A percentile compares a stretch with the other conserved stretches of the same genome.
Conservation (phyloP, 2,113 vertebrate genomes). For the Oophaga pumilio region DNA sequence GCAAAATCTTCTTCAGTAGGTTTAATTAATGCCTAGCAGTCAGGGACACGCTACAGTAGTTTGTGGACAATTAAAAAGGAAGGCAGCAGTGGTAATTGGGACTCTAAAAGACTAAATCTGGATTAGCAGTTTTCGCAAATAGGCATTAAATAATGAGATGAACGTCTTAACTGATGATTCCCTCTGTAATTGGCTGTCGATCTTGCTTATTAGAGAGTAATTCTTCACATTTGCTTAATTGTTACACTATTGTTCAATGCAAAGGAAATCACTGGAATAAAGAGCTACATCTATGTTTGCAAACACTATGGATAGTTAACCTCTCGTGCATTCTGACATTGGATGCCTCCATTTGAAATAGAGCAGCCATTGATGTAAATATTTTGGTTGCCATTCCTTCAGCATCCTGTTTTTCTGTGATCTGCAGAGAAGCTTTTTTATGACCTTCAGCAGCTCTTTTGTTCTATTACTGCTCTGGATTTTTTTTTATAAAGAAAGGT, state of each 20-base stretch:
- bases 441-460: too few relatives aligned
- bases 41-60: neutral
- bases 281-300: neutral
- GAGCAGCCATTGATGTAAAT: too few relatives aligned
- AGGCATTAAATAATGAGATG: slow-evolving; percentile 13
- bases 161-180: neutral
- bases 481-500: too few relatives aligned
- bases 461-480: too few relatives aligned
- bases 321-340: neutral
- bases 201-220: neutral
- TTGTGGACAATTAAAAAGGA: neutral
- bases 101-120: slow-evolving; percentile 8
- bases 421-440: too few relatives aligned
- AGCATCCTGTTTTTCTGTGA: too few relatives aligned
- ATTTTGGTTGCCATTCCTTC: too few relatives aligned
- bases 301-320: neutral
- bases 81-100: neutral
- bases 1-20: neutral
- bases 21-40: neutral
- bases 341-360: neutral
- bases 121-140: neutral
- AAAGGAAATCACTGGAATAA: neutral
- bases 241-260: neutral
- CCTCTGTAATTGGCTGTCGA: slow-evolving; percentile 1
- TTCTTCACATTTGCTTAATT: neutral